Evolutionary conservation across 2,888 invertebrate species (phyloP), one percentile per base, ranked within the genome.

Genomic region (Strigamia maritima): DNA sequence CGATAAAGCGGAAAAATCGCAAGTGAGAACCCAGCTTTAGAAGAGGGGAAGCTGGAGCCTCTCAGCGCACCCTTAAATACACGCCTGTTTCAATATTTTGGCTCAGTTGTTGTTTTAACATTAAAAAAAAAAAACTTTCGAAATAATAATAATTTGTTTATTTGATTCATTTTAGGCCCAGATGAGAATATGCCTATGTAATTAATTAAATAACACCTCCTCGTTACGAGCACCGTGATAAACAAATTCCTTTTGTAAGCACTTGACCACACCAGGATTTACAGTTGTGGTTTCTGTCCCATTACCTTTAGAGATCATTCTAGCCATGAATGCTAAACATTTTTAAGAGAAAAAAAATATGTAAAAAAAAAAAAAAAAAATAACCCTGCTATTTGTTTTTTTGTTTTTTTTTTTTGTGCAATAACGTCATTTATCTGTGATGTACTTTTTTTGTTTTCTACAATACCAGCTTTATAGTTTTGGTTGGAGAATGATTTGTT

Each of bases 361-460:
- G 3, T 22, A 4, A 60, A 60, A 60, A 60, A 60, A 60, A 60
- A 6, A 19, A 60, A 60, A 60, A 60, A 60, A 60, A 60, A 44
- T 14, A 14, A 24, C 60, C 60, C 60, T 60, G 60, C 60, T 22
- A 60, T 22, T 24, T 60, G 60, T 60, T 60, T 60, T 44, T n/a
- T n/a, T n/a, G n/a, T n/a, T 22, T 24, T 60, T 19, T 60, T 60
- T 60, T 44, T n/a, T 60, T 60, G 60, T 60, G 60, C 60, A 60
- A 60, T 60, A 60, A 60, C 60, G 60, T 60, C 60, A 60, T 60
- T 60, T 60, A 60, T 60, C 60, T 60, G 60, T 60, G 60, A 60
- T 60, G 60, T 60, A 24, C 22, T 60, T 60, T 60, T 44, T 44
- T 2, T 44, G 8, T 44, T 44, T 44, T 44, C 16, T 44, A 14